These are phyloP conservation scores for Agrochola litura DNA, from an alignment of 2,888 invertebrate species.

Conservation along the genomic window DNA sequence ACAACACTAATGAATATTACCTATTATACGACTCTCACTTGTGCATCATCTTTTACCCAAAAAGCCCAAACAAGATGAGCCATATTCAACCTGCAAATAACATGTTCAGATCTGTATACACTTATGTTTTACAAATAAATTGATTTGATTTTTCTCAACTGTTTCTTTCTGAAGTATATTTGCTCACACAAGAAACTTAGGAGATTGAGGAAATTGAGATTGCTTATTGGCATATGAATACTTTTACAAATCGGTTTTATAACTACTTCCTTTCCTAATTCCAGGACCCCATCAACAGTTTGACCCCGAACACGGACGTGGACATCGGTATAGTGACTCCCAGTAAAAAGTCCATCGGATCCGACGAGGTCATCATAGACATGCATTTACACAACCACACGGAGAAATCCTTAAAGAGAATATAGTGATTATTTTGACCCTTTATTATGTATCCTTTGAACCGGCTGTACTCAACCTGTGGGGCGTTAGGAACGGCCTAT, in stretches of 20 bases:
- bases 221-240: neutral
- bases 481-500: neutral
- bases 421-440: slow-evolving; percentile 70
- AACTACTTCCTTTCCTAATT: slow-evolving; percentile 23
- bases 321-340: slow-evolving; percentile 81
- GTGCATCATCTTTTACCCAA: neutral
- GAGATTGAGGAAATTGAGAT: neutral
- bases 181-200: neutral
- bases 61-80: neutral
- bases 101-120: neutral
- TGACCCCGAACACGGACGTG: slow-evolving; percentile 87
- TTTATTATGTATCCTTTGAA: slow-evolving; percentile 17
- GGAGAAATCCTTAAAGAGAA: slow-evolving; percentile 70
- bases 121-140: neutral
- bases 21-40: neutral
- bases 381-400: slow-evolving; percentile 86
- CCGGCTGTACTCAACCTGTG: slow-evolving; percentile 31
- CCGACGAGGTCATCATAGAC: slow-evolving; percentile 91
- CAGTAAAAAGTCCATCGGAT: slow-evolving; percentile 86
- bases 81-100: neutral
- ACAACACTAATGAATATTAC: neutral
- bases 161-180: neutral
- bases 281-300: slow-evolving; percentile 83
- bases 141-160: neutral
- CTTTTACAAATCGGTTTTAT: neutral